phyloP scores from a whole-genome alignment of 2,113 vertebrate species.

The Clinocottus analis region DNA sequence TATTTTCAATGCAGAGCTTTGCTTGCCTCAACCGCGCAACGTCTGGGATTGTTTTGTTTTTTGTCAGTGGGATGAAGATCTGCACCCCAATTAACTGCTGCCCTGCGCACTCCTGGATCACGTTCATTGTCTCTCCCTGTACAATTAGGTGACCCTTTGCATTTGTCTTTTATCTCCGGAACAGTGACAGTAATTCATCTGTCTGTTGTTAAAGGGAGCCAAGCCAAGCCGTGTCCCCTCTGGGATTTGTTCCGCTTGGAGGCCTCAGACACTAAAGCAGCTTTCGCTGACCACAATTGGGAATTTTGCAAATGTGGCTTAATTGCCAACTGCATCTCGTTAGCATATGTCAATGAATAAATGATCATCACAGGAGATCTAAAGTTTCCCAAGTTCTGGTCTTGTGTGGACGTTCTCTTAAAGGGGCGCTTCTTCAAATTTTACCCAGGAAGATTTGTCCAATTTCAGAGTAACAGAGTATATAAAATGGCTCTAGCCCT shows the following conservation, averaged over 20 bases:
- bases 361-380: neutral
- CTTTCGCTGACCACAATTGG: neutral
- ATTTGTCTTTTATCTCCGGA: slow-evolving; percentile 8
- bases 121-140: neutral
- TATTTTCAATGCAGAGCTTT: neutral
- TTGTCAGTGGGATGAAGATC: too few species aligned
- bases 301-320: neutral
- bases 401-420: slow-evolving; percentile 1
- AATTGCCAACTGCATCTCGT: too few species aligned
- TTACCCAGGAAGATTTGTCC: neutral
- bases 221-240: slow-evolving; percentile 46
- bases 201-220: slow-evolving; percentile 8
- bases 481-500: neutral
- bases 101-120: slow-evolving; percentile 2
- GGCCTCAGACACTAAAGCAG: neutral
- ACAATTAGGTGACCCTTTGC: neutral
- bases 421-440: neutral
- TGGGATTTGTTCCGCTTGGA: slow-evolving; percentile 48
- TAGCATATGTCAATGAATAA: neutral
- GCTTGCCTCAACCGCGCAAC: neutral
- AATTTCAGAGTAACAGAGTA: neutral
- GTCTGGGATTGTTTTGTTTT: too few species aligned
- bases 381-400: neutral
- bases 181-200: neutral
- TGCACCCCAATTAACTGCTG: slow-evolving; percentile 8